Base-by-base conservation (phyloP, 2,888 invertebrate species). In the Cryptophagus acutangulus region DNA sequence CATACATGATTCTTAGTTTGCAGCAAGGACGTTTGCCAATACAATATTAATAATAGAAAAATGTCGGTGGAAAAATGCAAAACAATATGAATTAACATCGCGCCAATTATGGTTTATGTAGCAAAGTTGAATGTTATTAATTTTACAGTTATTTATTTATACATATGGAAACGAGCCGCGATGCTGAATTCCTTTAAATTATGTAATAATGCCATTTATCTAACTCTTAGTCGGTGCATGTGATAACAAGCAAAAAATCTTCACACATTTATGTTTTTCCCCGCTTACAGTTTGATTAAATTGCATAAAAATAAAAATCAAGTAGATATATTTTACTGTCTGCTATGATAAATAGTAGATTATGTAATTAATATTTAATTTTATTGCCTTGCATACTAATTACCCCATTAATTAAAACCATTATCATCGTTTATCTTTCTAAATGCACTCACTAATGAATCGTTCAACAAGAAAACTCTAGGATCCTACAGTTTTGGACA, bases 1-100 rank as follows among this genome's bases (percentile, higher is more conserved):
- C 38, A 41, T 38, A 43, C 41, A 35, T 41, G 46, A 43, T 41
- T 39, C 38, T 42, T 5, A 14, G 17, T 35, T 35, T n/a, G 16
- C 4, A 38, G 46, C 54, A 54, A 54, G 54, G 54, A 40, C 54
- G 52, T 42, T 20, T n/a, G n/a, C 6, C 24, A 6, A 20, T n/a
- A 20, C 24, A 20, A 20, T 20, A 20, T n/a, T 20, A 20, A n/a
- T n/a, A 20, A n/a, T n/a, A 20, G 24, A n/a, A 20, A n/a, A 8
- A 20, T n/a, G 6, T 20, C 6, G 6, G n/a, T 6, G n/a, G n/a
- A 20, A 20, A 20, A 20, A 8, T 6, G n/a, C n/a, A 20, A 20
- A 20, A 20, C 24, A 20, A 20, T 20, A 20, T 20, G n/a, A 20
- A 20, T 20, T 20, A 20, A n/a, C 24, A 20, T 20, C 24, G 6